These are phyloP conservation scores for Brevimyrus niger DNA, from an alignment of 2,113 vertebrate species.

Conservation along the genomic window DNA sequence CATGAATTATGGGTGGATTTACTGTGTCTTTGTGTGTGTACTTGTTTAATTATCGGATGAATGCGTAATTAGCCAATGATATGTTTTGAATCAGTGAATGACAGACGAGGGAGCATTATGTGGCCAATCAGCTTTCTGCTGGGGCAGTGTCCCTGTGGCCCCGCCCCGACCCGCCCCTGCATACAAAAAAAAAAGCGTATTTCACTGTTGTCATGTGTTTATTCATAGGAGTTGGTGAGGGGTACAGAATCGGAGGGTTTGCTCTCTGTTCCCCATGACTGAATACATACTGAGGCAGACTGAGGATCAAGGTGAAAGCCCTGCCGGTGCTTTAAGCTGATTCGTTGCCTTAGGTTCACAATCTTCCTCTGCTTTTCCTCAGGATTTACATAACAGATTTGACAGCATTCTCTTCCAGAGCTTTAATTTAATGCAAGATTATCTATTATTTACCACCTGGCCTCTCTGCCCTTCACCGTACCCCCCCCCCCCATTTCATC, in stretches of 20 bases:
- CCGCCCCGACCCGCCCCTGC: too few relatives aligned
- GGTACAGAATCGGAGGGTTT: background rate
- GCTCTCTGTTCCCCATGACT: background rate
- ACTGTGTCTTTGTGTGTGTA: background rate
- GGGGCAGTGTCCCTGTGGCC: background rate
- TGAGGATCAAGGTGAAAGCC: background rate
- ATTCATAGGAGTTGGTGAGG: background rate
- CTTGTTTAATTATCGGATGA: background rate
- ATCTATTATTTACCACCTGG: constrained; percentile 63
- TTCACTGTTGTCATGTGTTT: background rate
- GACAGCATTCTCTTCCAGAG: constrained; percentile 32
- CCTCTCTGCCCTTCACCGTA: constrained; percentile 39
- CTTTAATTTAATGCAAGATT: constrained; percentile 60
- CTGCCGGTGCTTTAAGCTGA: background rate
- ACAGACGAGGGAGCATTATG: background rate
- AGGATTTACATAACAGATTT: constrained; percentile 46
- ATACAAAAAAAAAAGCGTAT: background rate
- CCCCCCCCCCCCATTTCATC: constrained; percentile 29
- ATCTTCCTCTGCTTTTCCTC: constrained; percentile 37
- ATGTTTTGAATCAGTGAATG: background rate
- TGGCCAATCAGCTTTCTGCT: background rate
- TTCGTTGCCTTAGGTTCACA: constrained; percentile 33
- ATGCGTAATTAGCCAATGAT: background rate
- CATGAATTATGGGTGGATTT: background rate
- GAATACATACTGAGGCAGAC: background rate